Evolutionary conservation across 2,888 invertebrate species (phyloP).

Genomic region (Ernsta delagoae): DNA sequence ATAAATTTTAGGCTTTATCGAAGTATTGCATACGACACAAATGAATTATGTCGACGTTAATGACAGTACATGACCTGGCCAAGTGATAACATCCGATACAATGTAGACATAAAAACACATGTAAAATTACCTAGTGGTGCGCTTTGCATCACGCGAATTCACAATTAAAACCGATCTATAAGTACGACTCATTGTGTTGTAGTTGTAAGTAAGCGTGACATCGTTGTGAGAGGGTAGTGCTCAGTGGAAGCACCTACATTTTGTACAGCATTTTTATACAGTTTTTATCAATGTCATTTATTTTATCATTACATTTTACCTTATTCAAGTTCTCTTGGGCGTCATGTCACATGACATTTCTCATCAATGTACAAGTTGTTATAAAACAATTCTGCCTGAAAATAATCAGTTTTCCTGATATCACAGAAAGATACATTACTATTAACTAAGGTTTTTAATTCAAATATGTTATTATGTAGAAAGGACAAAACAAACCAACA

Average conservation of each 20-base stretch:
- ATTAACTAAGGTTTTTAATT: too few relatives aligned
- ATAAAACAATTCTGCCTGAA: too few relatives aligned
- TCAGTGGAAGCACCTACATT: not conserved
- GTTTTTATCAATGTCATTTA: not conserved
- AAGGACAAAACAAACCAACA: not conserved
- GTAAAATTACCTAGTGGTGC: not conserved
- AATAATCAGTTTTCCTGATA: too few relatives aligned
- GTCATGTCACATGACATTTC: too few relatives aligned
- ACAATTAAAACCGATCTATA: not conserved
- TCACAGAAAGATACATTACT: too few relatives aligned
- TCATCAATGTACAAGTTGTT: too few relatives aligned
- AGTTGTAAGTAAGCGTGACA: not conserved
- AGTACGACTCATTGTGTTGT: not conserved
- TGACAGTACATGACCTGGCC: conserved; percentile 1
- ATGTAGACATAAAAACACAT: not conserved
- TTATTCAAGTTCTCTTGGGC: too few relatives aligned
- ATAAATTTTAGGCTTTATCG: not conserved
- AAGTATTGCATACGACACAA: not conserved
- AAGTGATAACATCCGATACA: not conserved
- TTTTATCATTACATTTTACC: not conserved
- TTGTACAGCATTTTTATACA: not conserved
- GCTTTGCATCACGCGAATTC: not conserved
- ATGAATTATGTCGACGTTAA: not conserved
- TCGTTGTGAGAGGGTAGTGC: too few relatives aligned
- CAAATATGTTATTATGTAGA: too few relatives aligned